These are phyloP conservation scores for Tapera naevia DNA, from an alignment of 2,797 vertebrate genomes.

Conservation along the genomic window DNA sequence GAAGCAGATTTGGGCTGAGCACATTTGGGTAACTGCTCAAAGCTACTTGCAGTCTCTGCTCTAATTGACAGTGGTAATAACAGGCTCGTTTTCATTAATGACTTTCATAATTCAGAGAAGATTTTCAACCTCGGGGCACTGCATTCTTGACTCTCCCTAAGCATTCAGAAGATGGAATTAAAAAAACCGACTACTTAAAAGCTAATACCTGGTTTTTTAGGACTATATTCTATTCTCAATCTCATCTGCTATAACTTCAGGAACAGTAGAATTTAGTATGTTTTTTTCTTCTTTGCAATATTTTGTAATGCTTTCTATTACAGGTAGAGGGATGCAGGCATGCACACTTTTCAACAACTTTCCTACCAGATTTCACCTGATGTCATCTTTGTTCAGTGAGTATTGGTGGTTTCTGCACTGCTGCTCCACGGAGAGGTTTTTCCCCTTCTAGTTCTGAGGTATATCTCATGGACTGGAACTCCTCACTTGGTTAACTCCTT, in stretches of 20 bases:
- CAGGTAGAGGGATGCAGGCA: not conserved
- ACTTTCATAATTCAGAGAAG: not conserved
- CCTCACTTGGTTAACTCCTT: not conserved
- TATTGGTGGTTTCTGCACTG: not conserved
- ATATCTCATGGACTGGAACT: accelerated
- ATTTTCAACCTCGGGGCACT: not conserved
- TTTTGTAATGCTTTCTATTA: too few species aligned
- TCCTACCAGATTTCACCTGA: not conserved
- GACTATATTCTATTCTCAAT: not conserved
- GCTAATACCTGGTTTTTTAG: not conserved
- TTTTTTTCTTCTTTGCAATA: not conserved
- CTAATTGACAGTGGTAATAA: not conserved
- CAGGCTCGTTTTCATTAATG: not conserved
- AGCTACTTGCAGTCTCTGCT: not conserved
- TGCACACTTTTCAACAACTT: not conserved
- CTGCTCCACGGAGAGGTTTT: not conserved
- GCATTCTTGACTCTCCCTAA: not conserved
- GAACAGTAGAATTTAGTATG: not conserved
- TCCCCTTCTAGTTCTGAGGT: not conserved
- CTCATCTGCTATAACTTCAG: not conserved
- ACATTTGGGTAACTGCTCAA: not conserved
- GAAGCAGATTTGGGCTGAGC: not conserved
- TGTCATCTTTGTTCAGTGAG: not conserved
- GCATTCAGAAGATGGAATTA: not conserved
- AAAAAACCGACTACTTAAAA: not conserved